Base-by-base conservation (phyloP, 2,888 invertebrate species). In the Bellardia pandia region DNA sequence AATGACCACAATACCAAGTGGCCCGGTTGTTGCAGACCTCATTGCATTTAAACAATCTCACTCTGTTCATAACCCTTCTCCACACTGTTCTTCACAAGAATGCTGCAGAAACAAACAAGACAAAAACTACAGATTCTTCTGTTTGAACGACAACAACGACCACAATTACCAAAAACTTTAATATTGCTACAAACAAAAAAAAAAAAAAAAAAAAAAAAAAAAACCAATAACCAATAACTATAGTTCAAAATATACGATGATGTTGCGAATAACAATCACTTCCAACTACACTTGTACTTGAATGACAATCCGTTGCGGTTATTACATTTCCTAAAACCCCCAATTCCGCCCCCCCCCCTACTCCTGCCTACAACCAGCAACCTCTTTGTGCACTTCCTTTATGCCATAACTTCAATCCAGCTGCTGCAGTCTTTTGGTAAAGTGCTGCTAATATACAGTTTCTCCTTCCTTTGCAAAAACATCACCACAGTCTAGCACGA, bases 111-210 rank as follows among this genome's bases (percentile, higher is more conserved):
- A 48, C 53, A 2, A 23, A 56, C 11, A 45, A 62, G 56, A 45
- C 13, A 45, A n/a, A 62, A 40, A 66, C 53, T 56, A 51, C 11
- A 80, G 62, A 62, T 71, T 83, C 66, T 77, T 68, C 60, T 77
- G 56, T 60, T 56, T 56, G 64, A 85, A 71, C 64, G 77, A 40
- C 75, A 71, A 72, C 76, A 64, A 60, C 83, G 71, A 83, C 86
- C 86, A 83, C 86, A 86, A 80, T 80, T 83, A 83, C 83, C 80
- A 84, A 86, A 86, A 58, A 86, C 79, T 83, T 86, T 71, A 75
- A 69, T 78, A 82, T 69, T 71, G 62, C 71, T 76, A 48, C 62
- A 69, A 1, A 56, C 23, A 9, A 56, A 11, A 8, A 56, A 56
- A 0, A 9, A 58, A 23, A 53, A n/a, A 6, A 53, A 53, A 2